Evolutionary conservation across 2,113 vertebrate genomes (phyloP).

Genomic region (Chlamydotis undulata): DNA sequence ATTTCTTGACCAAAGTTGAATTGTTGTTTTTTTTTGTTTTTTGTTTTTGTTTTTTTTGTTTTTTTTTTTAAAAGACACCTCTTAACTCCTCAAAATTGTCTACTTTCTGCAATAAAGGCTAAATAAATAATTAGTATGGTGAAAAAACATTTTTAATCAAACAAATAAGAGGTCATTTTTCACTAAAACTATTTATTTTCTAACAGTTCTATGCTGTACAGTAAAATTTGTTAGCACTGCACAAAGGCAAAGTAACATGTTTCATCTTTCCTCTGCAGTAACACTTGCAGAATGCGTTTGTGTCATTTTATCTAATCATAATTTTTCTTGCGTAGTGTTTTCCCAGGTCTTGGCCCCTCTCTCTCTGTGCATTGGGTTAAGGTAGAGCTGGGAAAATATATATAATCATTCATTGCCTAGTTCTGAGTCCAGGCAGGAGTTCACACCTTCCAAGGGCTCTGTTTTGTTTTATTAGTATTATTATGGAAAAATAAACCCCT

Average conservation of each 20-base stretch:
- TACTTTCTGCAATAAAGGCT: not conserved
- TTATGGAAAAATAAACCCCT: conserved; percentile 1
- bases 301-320: not conserved
- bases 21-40: not conserved
- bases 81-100: not conserved
- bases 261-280: not conserved
- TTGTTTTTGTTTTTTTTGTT: no score
- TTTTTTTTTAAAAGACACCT: not conserved
- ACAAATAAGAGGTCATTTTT: not conserved
- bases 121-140: not conserved
- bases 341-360: not conserved
- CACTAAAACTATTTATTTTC: not conserved
- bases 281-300: not conserved
- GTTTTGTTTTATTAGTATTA: conserved; percentile 12
- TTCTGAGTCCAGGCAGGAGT: not conserved
- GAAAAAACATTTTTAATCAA: not conserved
- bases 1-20: not conserved
- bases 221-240: not conserved
- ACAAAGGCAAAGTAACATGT: not conserved
- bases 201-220: not conserved
- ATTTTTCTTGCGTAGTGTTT: not conserved
- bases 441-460: not conserved
- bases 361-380: not conserved
- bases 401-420: not conserved
- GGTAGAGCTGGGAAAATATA: not conserved